Evolutionary conservation across 2,113 vertebrate species (phyloP), one percentile per base, ranked within the genome.

Genomic region (Cyprinodon tularosa): DNA sequence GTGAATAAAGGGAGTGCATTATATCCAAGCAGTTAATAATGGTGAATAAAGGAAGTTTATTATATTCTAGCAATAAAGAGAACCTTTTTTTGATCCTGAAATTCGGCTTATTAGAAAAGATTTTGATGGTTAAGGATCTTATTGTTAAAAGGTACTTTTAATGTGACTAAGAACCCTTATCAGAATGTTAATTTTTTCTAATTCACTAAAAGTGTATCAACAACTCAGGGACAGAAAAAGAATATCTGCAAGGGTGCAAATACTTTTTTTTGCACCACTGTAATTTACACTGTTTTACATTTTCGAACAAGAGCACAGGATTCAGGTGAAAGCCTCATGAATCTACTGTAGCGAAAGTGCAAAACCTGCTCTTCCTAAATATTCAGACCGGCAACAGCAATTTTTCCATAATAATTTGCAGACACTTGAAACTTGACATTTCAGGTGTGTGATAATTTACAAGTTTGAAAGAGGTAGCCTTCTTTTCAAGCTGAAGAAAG

Each of bases 391-490:
- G 6, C 20, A 0, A 9, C 17, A 9, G 3, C 17, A 53, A 20
- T 1, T 9, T 57, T n/a, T 14, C 1, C 2, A 57, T 15, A 57
- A 57, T 57, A 20, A 20, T 57, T 57, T 9, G 50, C 50, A 57
- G 50, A 9, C 20, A 57, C n/a, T 9, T 57, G 50, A 57, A 66
- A 64, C 29, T 8, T 63, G 9, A 42, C 42, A 29, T 22, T 4
- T 12, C 44, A 50, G 22, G 14, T 57, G 29, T 66, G 63, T 63
- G 22, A 47, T 38, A 8, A 69, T 68, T 20, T 39, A 3, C 9
- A 50, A 36, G 22, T 76, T 74, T 75, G 4, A 45, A 57, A 66
- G 45, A 14, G 5, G 66, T 73, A 50, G 36, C 47, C 45, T 71
- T 40, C n/a, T 36, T 1, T 60, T 65, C 8, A 47, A 42, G 20